These are phyloP conservation scores for Holotrichia oblita DNA, from an alignment of 1,140 invertebrate genomes.

Conservation along the genomic window DNA sequence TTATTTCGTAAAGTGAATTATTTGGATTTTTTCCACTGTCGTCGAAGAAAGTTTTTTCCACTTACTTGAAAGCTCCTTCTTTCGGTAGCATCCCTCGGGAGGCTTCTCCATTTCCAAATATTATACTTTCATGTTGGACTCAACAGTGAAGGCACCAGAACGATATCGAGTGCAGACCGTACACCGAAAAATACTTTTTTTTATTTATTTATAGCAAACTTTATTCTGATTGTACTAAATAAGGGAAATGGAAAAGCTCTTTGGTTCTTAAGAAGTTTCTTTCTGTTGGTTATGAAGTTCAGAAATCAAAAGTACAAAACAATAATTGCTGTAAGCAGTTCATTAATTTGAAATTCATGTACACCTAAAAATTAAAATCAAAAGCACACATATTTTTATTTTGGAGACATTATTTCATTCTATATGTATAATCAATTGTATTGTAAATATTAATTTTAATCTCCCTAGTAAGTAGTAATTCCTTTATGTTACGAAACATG, in stretches of 20 bases:
- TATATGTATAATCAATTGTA: too few species aligned
- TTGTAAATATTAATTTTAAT: too few species aligned
- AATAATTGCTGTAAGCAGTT: too few species aligned
- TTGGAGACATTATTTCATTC: too few species aligned
- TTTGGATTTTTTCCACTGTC: conserved; percentile 5
- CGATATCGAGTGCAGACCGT: background rate
- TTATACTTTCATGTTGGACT: conserved; percentile 8
- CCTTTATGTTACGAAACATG: too few species aligned
- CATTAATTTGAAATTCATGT: too few species aligned
- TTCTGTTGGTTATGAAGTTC: too few species aligned
- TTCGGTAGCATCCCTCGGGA: background rate
- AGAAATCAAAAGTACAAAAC: too few species aligned
- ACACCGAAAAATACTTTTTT: background rate
- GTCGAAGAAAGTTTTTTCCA: conserved; percentile 2
- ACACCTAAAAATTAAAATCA: too few species aligned
- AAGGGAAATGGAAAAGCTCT: background rate
- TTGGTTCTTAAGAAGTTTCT: too few species aligned
- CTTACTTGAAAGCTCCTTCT: background rate
- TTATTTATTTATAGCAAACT: background rate
- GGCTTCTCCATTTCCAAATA: conserved; percentile 8
- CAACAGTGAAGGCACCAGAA: background rate
- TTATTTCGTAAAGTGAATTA: conserved; percentile 14
- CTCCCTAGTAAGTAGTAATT: too few species aligned
- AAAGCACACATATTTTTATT: too few species aligned
- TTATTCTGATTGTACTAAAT: conserved; percentile 4